A percentile compares a stretch with the other conserved stretches of the same genome.
Conservation (phyloP, 2,113 vertebrate species). For the Leucoraja erinaceus region DNA sequence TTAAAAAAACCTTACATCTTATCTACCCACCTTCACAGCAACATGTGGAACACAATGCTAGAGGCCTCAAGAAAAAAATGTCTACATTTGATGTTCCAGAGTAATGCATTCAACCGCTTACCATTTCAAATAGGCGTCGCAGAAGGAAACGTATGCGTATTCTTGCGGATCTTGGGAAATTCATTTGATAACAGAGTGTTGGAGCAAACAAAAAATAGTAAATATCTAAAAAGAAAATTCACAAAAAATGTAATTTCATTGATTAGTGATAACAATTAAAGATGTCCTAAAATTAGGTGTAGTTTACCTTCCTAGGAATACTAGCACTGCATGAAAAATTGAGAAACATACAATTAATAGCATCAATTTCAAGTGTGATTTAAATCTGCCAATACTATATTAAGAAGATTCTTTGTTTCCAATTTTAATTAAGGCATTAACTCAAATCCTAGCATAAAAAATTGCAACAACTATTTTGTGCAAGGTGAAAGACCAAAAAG, state of each 20-base stretch:
- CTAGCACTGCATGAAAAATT: not conserved
- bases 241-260: conserved; percentile 39
- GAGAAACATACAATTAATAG: not conserved
- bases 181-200: conserved; percentile 47
- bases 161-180: conserved; percentile 44
- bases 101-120: conserved; percentile 42
- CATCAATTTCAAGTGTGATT: not conserved
- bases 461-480: not conserved
- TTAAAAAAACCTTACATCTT: not conserved
- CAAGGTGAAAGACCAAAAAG: not conserved
- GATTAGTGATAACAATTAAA: conserved; percentile 3
- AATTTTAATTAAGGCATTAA: not conserved
- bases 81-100: not conserved
- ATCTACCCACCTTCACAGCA: not conserved
- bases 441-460: not conserved
- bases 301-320: not conserved
- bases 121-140: conserved; percentile 48
- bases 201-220: conserved; percentile 50
- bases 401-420: not conserved
- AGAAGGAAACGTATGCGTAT: conserved; percentile 44
- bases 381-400: not conserved
- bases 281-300: not conserved
- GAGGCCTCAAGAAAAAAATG: not conserved
- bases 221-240: conserved; percentile 40
- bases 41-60: not conserved